phyloP scores from a whole-genome alignment of 1,140 invertebrate genomes.

The Sweltsa coloradensis region DNA sequence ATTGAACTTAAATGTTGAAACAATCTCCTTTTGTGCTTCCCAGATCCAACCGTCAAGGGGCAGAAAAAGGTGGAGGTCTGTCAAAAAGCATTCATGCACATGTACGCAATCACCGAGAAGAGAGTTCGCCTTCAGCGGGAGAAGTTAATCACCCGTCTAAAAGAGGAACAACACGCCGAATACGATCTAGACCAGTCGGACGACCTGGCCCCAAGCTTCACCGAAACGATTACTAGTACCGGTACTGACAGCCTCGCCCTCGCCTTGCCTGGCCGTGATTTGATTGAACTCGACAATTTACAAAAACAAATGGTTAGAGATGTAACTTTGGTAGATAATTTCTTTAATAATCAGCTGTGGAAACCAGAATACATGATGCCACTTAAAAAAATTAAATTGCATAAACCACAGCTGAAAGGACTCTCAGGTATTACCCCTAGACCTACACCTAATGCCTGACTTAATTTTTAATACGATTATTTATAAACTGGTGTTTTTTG shows the following conservation, averaged over 20 bases:
- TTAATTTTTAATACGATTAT: too few species aligned
- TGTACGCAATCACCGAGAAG: constrained; percentile 39
- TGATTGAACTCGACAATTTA: neutral
- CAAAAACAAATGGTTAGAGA: neutral
- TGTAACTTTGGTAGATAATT: constrained; percentile 36
- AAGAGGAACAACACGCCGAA: constrained; percentile 19
- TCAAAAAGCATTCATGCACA: constrained; percentile 38
- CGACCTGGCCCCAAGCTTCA: neutral
- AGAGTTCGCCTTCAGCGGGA: constrained; percentile 33
- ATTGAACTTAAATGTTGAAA: neutral
- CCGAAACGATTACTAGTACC: neutral
- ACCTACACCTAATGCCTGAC: too few species aligned
- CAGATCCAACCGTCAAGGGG: constrained; percentile 15
- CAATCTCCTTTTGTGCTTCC: neutral
- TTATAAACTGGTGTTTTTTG: too few species aligned
- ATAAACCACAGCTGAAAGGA: too few species aligned
- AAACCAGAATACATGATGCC: constrained; percentile 37
- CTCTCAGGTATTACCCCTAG: too few species aligned
- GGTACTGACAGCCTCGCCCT: too few species aligned
- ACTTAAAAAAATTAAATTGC: too few species aligned
- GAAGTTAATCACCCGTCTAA: constrained; percentile 31
- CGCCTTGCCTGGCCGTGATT: neutral
- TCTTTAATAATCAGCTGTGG: constrained; percentile 42
- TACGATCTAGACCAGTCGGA: neutral
- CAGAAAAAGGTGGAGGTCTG: constrained; percentile 33